Evolutionary conservation across 2,888 invertebrate genomes (phyloP).

Genomic region (Eupithecia abbreviata): DNA sequence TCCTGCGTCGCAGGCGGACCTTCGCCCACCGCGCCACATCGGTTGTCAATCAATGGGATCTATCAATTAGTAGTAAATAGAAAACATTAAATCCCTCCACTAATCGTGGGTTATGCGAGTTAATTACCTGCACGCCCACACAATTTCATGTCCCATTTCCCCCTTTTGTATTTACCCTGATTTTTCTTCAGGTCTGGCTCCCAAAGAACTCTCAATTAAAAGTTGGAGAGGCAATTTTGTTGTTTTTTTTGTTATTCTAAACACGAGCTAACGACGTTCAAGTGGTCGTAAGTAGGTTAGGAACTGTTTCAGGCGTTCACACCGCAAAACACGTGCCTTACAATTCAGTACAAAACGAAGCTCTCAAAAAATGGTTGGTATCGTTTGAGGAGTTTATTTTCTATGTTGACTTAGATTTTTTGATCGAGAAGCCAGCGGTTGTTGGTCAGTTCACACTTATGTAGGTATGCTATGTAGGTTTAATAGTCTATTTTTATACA

Average conservation of each 20-base stretch:
- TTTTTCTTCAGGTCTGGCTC: conserved; percentile 27
- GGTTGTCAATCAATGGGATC: too few species aligned
- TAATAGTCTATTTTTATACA: too few species aligned
- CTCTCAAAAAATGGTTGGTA: neutral
- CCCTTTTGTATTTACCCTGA: conserved; percentile 17
- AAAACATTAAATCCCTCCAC: neutral
- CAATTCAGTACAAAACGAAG: neutral
- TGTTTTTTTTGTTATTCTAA: conserved; percentile 22
- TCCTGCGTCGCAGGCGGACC: too few species aligned
- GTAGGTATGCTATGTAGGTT: too few species aligned
- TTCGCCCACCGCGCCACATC: too few species aligned
- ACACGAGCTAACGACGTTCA: conserved; percentile 11
- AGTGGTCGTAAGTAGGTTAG: conserved; percentile 10
- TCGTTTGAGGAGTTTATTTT: neutral
- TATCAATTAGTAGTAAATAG: neutral
- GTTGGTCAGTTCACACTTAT: too few species aligned
- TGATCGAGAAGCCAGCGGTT: neutral
- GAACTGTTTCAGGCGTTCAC: neutral
- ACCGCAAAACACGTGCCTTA: neutral
- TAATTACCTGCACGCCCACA: neutral
- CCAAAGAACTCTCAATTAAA: conserved; percentile 32
- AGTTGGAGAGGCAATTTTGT: conserved; percentile 28
- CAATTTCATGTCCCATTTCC: conserved; percentile 4
- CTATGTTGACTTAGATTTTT: neutral
- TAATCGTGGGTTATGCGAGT: neutral